phyloP scores from a whole-genome alignment of 2,888 invertebrate species.

The Zaprionus lineosus region DNA sequence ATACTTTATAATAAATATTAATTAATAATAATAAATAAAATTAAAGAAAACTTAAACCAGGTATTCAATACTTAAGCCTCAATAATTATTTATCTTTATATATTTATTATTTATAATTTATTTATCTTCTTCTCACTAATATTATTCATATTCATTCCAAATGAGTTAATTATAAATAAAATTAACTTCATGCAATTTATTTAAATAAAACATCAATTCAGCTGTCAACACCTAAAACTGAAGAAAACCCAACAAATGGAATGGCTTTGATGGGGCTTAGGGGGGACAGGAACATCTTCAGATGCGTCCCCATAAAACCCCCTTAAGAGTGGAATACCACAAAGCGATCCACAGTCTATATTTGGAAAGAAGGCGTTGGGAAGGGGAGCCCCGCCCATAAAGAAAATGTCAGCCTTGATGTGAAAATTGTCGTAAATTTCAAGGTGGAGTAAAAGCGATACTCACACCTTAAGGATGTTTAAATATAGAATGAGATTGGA shows the following conservation, averaged over 20 bases:
- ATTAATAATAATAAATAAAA: too few relatives aligned
- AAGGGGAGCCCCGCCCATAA: slow-evolving; percentile 26
- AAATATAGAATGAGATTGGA: slow-evolving; percentile 22
- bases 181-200: too few relatives aligned
- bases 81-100: too few relatives aligned
- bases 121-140: too few relatives aligned
- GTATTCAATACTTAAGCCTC: too few relatives aligned
- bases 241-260: slow-evolving; percentile 40
- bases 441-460: slow-evolving; percentile 51
- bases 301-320: slow-evolving; percentile 20
- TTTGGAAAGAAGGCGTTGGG: too few relatives aligned
- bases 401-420: slow-evolving; percentile 45
- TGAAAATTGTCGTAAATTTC: slow-evolving; percentile 65
- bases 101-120: too few relatives aligned
- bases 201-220: too few relatives aligned
- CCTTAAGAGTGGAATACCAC: neutral
- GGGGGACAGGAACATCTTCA: neutral
- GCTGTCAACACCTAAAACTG: slow-evolving; percentile 66
- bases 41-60: too few relatives aligned
- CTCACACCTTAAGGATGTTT: slow-evolving; percentile 2
- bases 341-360: slow-evolving; percentile 29
- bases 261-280: slow-evolving; percentile 19
- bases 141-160: too few relatives aligned
- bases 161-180: too few relatives aligned
- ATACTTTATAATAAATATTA: too few relatives aligned